A percentile compares a stretch with the other conserved stretches of the same genome.
Evolutionary conservation across 2,888 invertebrate genomes (phyloP).

Genomic region (Scaptomyza polygonia): DNA sequence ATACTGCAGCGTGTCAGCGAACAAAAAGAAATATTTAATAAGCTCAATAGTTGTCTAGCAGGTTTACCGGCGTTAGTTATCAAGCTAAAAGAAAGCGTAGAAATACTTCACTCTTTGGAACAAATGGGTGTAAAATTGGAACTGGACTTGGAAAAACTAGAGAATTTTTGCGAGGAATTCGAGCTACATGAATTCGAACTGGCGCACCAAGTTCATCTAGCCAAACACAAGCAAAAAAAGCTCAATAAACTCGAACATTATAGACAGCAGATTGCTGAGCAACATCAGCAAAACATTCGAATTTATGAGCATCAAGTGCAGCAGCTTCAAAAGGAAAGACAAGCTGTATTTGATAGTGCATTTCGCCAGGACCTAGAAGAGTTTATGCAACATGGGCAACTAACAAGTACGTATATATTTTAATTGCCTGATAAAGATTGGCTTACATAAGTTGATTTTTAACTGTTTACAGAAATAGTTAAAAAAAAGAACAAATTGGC

Average conservation of each 20-base stretch:
- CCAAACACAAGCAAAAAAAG: conserved; percentile 87
- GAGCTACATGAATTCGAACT: conserved; percentile 87
- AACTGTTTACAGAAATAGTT: conserved; percentile 64
- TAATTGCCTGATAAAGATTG: background rate
- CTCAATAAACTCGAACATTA: conserved; percentile 85
- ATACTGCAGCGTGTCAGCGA: conserved; percentile 80
- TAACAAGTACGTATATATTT: conserved; percentile 85
- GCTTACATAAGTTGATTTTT: background rate
- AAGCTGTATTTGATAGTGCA: conserved; percentile 89
- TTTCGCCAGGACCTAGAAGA: conserved; percentile 88
- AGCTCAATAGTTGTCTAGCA: conserved; percentile 76
- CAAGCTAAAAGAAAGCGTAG: conserved; percentile 83
- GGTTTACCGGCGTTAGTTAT: conserved; percentile 81
- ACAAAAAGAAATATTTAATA: conserved; percentile 74
- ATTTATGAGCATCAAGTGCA: conserved; percentile 86
- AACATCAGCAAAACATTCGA: conserved; percentile 86
- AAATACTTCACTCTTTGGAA: conserved; percentile 85
- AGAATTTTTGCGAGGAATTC: conserved; percentile 87
- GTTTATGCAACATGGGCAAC: conserved; percentile 87
- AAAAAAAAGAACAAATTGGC: conserved; percentile 81
- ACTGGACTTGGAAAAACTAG: conserved; percentile 86
- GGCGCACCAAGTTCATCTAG: conserved; percentile 87
- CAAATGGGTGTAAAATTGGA: conserved; percentile 86
- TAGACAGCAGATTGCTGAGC: conserved; percentile 85
- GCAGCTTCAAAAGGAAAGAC: conserved; percentile 87